Evolutionary conservation across 2,888 invertebrate species (phyloP), one percentile per base, ranked within the genome.

Genomic region (Leptinotarsa haldemani): DNA sequence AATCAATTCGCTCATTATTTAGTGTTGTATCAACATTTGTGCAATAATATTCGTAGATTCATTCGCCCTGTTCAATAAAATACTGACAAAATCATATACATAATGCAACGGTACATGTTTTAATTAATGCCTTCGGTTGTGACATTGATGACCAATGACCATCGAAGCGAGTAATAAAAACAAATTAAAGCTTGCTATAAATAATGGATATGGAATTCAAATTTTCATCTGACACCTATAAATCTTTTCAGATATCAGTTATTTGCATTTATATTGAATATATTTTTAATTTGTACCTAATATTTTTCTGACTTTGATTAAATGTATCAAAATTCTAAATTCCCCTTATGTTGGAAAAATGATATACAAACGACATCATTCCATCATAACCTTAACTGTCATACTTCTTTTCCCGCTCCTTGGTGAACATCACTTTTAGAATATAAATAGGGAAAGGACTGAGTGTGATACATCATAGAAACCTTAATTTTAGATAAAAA

Each of bases 111-210:
- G 75, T 77, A 71, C 74, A 70, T 56, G 74, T 70, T 72, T 72
- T 75, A 78, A 80, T 78, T 80, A 78, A 78, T 78, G 77, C 71
- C 73, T 79, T 77, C 74, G 75, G 79, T 77, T 75, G 73, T 80
- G 82, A 80, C 82, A 75, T 78, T 80, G 82, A 82, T 80, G 79
- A 79, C 77, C 75, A 76, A 78, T 78, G 75, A 74, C 80, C 77
- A 77, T 79, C 77, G 77, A 78, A 74, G 71, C 73, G 71, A 77
- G 80, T 79, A 80, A 80, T 80, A 78, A 82, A 82, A 82, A 79
- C 79, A 78, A 80, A 80, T 81, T 79, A 79, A 74, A 78, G 76
- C 78, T 74, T 70, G 76, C 78, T 68, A 78, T 78, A 78, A 78
- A 79, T 80, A 77, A 80, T 76, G 65, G 73, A 77, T 79, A 78